Conservation (phyloP, 2,888 invertebrate genomes). For the Hedychridium roseum region DNA sequence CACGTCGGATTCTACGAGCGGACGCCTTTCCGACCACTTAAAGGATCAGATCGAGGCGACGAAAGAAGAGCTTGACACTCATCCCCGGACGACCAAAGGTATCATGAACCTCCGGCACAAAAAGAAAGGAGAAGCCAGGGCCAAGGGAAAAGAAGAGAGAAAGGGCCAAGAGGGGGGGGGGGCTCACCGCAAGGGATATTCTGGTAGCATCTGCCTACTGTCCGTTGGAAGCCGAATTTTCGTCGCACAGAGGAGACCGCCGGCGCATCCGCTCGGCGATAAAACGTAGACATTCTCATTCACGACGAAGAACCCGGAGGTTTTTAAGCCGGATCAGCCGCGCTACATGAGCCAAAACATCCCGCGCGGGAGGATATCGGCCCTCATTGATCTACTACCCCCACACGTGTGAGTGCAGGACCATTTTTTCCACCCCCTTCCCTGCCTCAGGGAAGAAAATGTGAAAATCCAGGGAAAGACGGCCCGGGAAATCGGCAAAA, state of each 20-base stretch:
- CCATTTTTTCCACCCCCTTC: too few relatives aligned
- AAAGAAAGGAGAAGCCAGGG: slow-evolving; percentile 6
- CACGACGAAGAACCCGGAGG: slow-evolving; percentile 42
- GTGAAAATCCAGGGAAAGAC: too few relatives aligned
- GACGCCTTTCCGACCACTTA: too few relatives aligned
- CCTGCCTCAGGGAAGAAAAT: too few relatives aligned
- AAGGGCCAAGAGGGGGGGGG: slow-evolving; percentile 24
- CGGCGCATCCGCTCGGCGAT: slow-evolving; percentile 21
- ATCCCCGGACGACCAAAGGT: slow-evolving; percentile 6
- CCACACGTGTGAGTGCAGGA: too few relatives aligned
- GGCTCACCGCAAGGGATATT: slow-evolving; percentile 21
- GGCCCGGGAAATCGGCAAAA: too few relatives aligned
- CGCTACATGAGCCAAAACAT: slow-evolving; percentile 52
- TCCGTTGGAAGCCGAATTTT: slow-evolving; percentile 3
- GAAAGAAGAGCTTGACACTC: slow-evolving; percentile 11
- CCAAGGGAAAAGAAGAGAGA: slow-evolving; percentile 12
- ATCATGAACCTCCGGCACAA: slow-evolving; percentile 15
- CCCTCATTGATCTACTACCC: too few relatives aligned
- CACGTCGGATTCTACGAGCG: too few relatives aligned
- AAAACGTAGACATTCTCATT: slow-evolving; percentile 41
- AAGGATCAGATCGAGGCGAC: too few relatives aligned
- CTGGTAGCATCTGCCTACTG: slow-evolving; percentile 46
- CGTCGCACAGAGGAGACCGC: slow-evolving; percentile 21
- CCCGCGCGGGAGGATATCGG: too few relatives aligned
- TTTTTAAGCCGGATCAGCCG: slow-evolving; percentile 62